Evolutionary conservation across 2,113 vertebrate species (phyloP).

Genomic region (Nasalis larvatus): DNA sequence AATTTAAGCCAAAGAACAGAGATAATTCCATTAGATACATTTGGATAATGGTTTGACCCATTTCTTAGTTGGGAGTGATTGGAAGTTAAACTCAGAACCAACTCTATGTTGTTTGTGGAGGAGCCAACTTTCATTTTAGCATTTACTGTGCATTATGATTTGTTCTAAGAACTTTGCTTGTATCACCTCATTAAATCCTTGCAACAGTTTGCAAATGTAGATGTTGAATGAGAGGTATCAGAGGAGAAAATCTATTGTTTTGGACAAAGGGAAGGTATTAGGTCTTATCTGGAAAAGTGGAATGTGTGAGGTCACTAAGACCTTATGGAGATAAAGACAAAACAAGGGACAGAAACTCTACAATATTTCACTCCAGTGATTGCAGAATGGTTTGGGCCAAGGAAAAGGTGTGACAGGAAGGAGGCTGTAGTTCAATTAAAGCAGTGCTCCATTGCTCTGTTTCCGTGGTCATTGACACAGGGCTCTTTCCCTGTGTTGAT

Average conservation of each 20-base stretch:
- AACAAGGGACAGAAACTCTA: not conserved
- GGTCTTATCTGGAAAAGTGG: constrained; percentile 9
- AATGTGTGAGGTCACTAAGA: not conserved
- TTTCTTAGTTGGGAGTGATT: not conserved
- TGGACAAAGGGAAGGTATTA: not conserved
- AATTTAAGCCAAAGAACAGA: not conserved
- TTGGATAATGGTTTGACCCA: not conserved
- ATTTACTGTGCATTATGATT: not conserved
- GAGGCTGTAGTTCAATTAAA: not conserved
- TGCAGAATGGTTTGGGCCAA: not conserved
- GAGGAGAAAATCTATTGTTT: not conserved
- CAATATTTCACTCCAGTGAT: not conserved
- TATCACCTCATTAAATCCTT: not conserved
- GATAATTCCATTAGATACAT: not conserved
- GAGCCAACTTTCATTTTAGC: not conserved
- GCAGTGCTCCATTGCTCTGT: not conserved
- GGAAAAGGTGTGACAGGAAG: not conserved
- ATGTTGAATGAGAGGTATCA: not conserved
- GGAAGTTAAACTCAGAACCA: not conserved
- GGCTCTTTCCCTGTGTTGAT: not conserved
- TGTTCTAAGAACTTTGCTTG: not conserved
- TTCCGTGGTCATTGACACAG: not conserved
- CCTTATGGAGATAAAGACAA: constrained; percentile 10
- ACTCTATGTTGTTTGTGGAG: not conserved
- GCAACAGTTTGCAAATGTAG: not conserved